Base-by-base conservation (phyloP, 2,888 invertebrate species). In the Lithophane leautieri region DNA sequence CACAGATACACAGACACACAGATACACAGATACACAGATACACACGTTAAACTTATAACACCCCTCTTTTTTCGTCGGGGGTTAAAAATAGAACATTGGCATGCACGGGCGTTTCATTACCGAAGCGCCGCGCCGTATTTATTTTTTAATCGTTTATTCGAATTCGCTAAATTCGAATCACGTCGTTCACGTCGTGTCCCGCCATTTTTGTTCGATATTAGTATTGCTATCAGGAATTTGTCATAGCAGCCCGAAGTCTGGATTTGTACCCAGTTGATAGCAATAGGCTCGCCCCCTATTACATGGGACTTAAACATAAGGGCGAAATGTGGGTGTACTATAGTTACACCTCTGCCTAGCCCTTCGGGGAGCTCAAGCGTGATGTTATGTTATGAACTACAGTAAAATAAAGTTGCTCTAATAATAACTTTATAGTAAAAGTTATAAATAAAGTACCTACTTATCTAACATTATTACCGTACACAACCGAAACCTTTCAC, bases 401-500 rank as follows among this genome's bases (percentile, higher is more conserved):
- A 22, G 3, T 14, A 34, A 22, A 34, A 34, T 22, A 61, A 62
- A 16, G 22, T 4, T 62, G 4, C n/a, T 62, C n/a, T 62, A 4
- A 40, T 16, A 22, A 22, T 7, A 34, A 54, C 22, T 28, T n/a
- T n/a, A 40, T 14, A 54, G 22, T n/a, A 66, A 22, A 67, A 67
- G 16, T 19, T 34, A 34, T 34, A 16, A 34, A 67, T 12, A n/a
- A 67, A 58, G 3, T 34, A 34, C 34, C 4, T 67, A n/a, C 60
- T 61, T n/a, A 60, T 1, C 19, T 40, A 60, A 44, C 9, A 44
- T 19, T 11, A 54, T 81, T 50, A 76, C 67, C 25, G 28, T 42
- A 58, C 25, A 34, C 1, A 14, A 2, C 4, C 6, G 25, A 62
- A 54, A 66, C 81, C 67, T 73, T 70, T 73, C 81, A 68, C 85